phyloP scores from a whole-genome alignment of 2,797 vertebrate species.

The Lepus townsendii region DNA sequence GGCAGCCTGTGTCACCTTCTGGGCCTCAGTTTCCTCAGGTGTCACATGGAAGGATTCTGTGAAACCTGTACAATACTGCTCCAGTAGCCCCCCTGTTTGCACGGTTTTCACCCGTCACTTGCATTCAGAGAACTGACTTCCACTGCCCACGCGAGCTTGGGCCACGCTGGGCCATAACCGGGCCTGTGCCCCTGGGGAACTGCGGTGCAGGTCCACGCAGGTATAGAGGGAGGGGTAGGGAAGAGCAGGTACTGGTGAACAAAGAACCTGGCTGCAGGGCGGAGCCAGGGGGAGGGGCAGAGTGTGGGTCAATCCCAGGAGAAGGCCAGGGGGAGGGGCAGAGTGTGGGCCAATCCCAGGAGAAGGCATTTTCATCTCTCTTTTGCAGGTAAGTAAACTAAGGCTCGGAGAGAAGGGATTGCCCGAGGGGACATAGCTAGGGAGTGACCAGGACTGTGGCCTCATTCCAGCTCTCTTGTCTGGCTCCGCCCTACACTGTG shows the following conservation, averaged over 20 bases:
- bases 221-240: not conserved
- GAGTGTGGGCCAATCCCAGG: not conserved
- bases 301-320: not conserved
- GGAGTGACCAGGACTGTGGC: not conserved
- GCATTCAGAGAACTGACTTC: not conserved
- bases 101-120: not conserved
- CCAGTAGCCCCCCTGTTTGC: not conserved
- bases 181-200: not conserved
- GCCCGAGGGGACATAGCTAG: not conserved
- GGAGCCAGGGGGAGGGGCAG: not conserved
- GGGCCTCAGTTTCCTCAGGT: not conserved
- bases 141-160: not conserved
- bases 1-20: not conserved
- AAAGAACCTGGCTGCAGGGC: not conserved
- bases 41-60: not conserved
- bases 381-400: slow-evolving; percentile 6
- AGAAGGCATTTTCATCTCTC: not conserved
- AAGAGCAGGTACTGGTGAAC: not conserved
- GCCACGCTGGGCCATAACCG: too few species aligned
- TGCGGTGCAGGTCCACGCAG: not conserved
- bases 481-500: not conserved
- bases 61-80: not conserved
- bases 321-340: not conserved
- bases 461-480: not conserved
- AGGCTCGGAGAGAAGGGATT: not conserved